Evolutionary conservation across 2,888 invertebrate genomes (phyloP).

Genomic region (Crioceris asparagi): DNA sequence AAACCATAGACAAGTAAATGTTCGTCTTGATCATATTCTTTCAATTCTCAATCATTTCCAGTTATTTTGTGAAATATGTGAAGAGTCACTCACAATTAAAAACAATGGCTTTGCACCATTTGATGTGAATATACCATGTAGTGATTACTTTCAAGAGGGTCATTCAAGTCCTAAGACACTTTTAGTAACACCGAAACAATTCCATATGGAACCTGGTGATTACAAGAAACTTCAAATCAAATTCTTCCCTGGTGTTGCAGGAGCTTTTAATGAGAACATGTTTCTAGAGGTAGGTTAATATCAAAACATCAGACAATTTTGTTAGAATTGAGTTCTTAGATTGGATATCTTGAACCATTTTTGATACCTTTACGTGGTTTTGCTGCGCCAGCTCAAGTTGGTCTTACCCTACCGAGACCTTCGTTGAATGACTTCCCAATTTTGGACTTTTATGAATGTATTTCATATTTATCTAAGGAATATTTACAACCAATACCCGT

Average conservation of each 20-base stretch:
- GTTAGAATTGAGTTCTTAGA: constrained; percentile 33
- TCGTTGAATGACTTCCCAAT: constrained; percentile 15
- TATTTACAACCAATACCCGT: constrained; percentile 12
- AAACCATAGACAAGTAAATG: too few relatives aligned
- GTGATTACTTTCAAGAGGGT: constrained; percentile 10
- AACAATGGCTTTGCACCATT: constrained; percentile 44
- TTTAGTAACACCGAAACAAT: constrained; percentile 40
- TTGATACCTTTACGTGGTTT: constrained; percentile 45
- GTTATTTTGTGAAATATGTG: constrained; percentile 34
- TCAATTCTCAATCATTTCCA: too few relatives aligned
- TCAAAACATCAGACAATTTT: background rate
- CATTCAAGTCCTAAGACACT: constrained; percentile 36
- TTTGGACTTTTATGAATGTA: too few relatives aligned
- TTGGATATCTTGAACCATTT: constrained; percentile 45
- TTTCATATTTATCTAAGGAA: constrained; percentile 14
- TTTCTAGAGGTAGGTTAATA: constrained; percentile 28
- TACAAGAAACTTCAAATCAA: constrained; percentile 38
- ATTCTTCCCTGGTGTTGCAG: constrained; percentile 45
- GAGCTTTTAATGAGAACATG: constrained; percentile 41
- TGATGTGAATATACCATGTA: constrained; percentile 37
- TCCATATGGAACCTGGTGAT: constrained; percentile 37
- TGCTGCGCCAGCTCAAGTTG: constrained; percentile 50
- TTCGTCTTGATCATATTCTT: too few relatives aligned
- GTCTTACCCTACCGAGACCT: constrained; percentile 41
- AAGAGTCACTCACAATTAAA: constrained; percentile 32